phyloP scores from a whole-genome alignment of 2,888 invertebrate genomes.

The Trichogramma evanescens region DNA sequence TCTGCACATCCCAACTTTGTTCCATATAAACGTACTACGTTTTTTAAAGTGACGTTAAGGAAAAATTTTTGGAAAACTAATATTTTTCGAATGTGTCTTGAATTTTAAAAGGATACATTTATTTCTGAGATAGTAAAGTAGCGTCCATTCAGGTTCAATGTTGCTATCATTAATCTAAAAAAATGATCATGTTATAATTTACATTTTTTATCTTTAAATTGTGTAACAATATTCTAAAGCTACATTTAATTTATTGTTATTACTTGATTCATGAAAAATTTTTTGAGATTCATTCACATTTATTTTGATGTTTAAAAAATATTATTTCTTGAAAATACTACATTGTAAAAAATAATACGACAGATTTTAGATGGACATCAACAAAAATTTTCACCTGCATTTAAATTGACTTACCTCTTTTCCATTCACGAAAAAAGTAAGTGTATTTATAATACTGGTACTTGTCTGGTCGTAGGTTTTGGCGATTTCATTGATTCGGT shows the following conservation, averaged over 20 bases:
- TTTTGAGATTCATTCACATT: too few species aligned
- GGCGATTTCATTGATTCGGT: conserved; percentile 2
- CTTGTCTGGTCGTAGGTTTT: background rate
- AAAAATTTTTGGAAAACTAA: background rate
- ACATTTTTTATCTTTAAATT: background rate
- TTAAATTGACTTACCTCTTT: conserved; percentile 50
- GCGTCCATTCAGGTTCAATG: conserved; percentile 78
- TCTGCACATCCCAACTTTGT: conserved; percentile 90
- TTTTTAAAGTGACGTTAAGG: conserved; percentile 1
- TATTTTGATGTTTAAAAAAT: too few species aligned
- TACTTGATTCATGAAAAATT: background rate
- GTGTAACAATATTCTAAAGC: background rate
- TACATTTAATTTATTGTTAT: background rate
- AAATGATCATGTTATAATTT: background rate
- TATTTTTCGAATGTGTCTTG: background rate
- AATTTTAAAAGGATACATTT: conserved; percentile 55
- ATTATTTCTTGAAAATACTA: too few species aligned
- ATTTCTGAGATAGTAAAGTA: conserved; percentile 73
- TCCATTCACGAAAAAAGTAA: conserved; percentile 59
- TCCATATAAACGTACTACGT: conserved; percentile 67
- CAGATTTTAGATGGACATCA: too few species aligned
- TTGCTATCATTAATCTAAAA: conserved; percentile 62
- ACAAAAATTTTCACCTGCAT: too few species aligned
- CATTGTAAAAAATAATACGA: too few species aligned
- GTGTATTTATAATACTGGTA: conserved; percentile 22